Evolutionary conservation across 2,888 invertebrate genomes (phyloP), one percentile per base, ranked within the genome.

Genomic region (Megamerina dolium): DNA sequence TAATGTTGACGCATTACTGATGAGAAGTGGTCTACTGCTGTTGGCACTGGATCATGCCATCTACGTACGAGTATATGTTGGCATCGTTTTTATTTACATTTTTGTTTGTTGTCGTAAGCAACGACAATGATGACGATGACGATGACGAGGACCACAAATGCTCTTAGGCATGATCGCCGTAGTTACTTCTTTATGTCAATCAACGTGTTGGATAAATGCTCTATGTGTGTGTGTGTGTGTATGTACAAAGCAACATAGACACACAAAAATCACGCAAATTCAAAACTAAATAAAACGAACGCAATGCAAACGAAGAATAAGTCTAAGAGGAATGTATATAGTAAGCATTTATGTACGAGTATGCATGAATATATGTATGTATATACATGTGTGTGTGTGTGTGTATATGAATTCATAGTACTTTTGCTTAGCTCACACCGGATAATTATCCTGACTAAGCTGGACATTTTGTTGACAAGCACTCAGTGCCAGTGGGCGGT

Each of bases 391-490:
- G 29, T 29, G 29, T 3, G 13, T 12, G 27, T 19, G 41, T 13
- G 21, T 32, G 19, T 32, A 23, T 17, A 12, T 13, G 27, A 19
- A 23, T 5, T 17, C 21, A 35, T 35, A 20, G 21, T 14, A 35
- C 18, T 35, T 35, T 35, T 19, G 35, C 35, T 20, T 18, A 19
- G 17, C 29, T 37, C 35, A 29, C 30, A 35, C 31, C 38, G 38
- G 34, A 35, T 35, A 35, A 43, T 43, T 43, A 43, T 43, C 35
- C 19, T 20, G 14, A 30, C 39, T 29, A 44, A 44, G 35, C 38
- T 39, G 31, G 35, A 44, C 35, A 31, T 44, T 44, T 43, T 27
- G 13, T 30, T 37, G 42, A 36, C 39, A 44, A 37, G 37, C 43
- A 43, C 43, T 43, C 37, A 37, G 27, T 26, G 31, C 37, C 42